Conservation (phyloP, 2,113 vertebrate genomes). For the Ptilonorhynchus violaceus region DNA sequence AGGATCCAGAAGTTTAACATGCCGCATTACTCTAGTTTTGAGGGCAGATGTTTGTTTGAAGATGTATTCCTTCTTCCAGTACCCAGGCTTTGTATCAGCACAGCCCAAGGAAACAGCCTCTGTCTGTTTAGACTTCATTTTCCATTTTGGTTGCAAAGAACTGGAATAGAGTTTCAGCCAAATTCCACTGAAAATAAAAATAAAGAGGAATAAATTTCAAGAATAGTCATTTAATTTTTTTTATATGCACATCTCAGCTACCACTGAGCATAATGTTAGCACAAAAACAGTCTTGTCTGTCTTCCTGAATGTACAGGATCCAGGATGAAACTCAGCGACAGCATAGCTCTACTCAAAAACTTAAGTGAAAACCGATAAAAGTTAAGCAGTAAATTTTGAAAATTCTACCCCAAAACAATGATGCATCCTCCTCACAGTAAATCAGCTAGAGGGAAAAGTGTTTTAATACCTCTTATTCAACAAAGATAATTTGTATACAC, state of each 20-base stretch:
- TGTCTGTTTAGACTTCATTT: slow-evolving; percentile 7
- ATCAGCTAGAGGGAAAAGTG: not conserved
- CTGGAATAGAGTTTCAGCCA: slow-evolving; percentile 80
- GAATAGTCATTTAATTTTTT: not conserved
- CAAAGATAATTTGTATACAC: not conserved
- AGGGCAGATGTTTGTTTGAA: slow-evolving; percentile 62
- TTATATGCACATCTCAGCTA: not conserved
- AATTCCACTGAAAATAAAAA: slow-evolving; percentile 69
- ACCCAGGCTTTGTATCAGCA: slow-evolving; percentile 64
- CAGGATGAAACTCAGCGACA: not conserved
- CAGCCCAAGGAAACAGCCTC: slow-evolving; percentile 2
- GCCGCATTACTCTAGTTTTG: slow-evolving; percentile 59
- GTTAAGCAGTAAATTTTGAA: not conserved
- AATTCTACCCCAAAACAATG: not conserved
- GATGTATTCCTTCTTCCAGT: slow-evolving; percentile 86
- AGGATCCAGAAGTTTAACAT: slow-evolving; percentile 69
- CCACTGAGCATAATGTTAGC: not conserved
- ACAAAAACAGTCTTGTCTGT: not conserved
- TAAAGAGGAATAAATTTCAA: not conserved
- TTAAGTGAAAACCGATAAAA: not conserved
- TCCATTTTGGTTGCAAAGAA: slow-evolving; percentile 59
- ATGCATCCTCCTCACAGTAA: not conserved
- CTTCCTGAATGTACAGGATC: not conserved
- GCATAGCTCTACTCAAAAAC: not conserved
- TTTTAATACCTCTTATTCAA: not conserved